Percentiles rank a stretch among this genome's conserved stretches.
Conservation (phyloP, 2,888 invertebrate species). For the Apodemia duryi region DNA sequence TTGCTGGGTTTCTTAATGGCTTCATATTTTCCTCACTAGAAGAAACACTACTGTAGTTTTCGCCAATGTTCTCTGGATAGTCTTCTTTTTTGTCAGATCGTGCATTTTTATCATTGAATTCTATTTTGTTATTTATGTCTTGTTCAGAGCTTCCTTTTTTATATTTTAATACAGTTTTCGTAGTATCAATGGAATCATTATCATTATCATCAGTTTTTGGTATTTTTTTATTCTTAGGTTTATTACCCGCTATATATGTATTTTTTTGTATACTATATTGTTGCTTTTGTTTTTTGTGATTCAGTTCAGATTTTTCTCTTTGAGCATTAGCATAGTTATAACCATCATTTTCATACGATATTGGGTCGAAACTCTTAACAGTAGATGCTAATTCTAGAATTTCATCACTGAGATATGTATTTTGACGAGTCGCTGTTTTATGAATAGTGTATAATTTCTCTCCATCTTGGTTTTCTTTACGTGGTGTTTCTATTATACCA, state of each 20-base stretch:
- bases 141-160: not conserved
- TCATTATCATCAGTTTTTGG: not conserved
- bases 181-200: not conserved
- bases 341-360: not conserved
- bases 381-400: not conserved
- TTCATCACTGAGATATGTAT: not conserved
- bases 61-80: not conserved
- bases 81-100: not conserved
- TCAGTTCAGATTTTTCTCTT: not conserved
- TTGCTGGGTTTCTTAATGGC: not conserved
- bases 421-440: not conserved
- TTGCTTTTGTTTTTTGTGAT: not conserved
- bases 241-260: not conserved
- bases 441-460: not conserved
- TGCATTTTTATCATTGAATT: not conserved
- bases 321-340: not conserved
- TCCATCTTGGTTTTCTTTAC: not conserved
- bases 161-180: not conserved
- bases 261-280: not conserved
- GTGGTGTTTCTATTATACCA: not conserved
- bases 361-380: not conserved
- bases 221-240: not conserved
- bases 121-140: not conserved
- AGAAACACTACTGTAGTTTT: not conserved
- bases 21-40: conserved; percentile 5